Conservation (phyloP, 2,797 vertebrate species). For the Leptoclinus maculatus region DNA sequence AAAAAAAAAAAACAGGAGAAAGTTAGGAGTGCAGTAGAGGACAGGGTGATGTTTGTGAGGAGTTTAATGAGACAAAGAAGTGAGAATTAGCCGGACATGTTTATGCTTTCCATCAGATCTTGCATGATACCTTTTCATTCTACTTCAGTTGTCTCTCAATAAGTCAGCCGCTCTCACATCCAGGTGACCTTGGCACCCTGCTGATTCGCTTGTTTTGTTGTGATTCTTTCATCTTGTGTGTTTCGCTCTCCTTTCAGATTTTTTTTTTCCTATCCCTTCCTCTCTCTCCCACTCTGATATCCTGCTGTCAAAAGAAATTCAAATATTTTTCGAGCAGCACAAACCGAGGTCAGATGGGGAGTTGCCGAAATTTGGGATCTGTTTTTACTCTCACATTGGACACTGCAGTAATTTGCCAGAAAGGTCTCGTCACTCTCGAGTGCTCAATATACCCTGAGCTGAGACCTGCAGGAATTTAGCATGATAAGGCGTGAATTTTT, state of each 20-base stretch:
- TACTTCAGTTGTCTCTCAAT: constrained; percentile 4
- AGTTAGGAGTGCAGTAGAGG: constrained; percentile 25
- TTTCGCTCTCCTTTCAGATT: constrained; percentile 51
- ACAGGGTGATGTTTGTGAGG: neutral
- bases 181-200: constrained; percentile 69
- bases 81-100: neutral
- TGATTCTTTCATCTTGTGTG: constrained; percentile 63
- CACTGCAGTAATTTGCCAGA: constrained; percentile 22
- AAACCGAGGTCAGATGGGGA: constrained; percentile 45
- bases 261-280: constrained; percentile 29
- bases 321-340: constrained; percentile 42
- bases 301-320: constrained; percentile 67
- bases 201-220: constrained; percentile 74
- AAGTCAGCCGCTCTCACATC: constrained; percentile 47
- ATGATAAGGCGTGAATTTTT: constrained; percentile 47
- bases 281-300: constrained; percentile 60
- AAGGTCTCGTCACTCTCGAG: constrained; percentile 32
- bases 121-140: neutral
- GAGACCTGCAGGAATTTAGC: constrained; percentile 43
- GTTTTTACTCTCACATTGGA: constrained; percentile 33
- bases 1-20: constrained; percentile 31
- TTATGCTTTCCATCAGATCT: neutral
- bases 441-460: constrained; percentile 16
- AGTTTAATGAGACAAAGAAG: constrained; percentile 20
- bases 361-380: constrained; percentile 40